Evolutionary conservation across 64 coral and sea anemone species (phyloP).

Genomic region (Porites lutea): DNA sequence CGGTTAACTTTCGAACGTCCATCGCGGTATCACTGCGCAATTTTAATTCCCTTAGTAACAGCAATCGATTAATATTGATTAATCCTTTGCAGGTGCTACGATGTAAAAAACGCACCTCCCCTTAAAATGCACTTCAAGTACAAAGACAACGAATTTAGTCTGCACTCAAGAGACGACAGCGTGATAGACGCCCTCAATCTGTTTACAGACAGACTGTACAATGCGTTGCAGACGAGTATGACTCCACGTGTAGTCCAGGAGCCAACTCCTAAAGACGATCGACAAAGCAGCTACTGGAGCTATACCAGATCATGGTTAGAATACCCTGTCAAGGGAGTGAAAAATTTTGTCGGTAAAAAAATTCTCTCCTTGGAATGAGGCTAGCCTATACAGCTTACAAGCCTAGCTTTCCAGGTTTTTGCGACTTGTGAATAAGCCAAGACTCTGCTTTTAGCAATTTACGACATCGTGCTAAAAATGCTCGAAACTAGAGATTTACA

Average conservation of each 20-base stretch:
- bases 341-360: background rate
- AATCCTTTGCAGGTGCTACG: background rate
- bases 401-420: too few relatives aligned
- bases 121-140: constrained; percentile 30
- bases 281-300: background rate
- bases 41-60: too few relatives aligned
- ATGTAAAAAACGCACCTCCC: background rate
- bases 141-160: background rate
- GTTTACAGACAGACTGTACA: background rate
- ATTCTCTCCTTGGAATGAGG: too few relatives aligned
- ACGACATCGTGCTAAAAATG: too few relatives aligned
- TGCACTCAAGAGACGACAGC: constrained; percentile 8
- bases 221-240: background rate
- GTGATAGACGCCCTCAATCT: background rate
- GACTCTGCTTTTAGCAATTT: too few relatives aligned
- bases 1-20: too few relatives aligned
- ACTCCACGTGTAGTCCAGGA: background rate
- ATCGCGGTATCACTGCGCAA: too few relatives aligned
- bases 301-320: background rate
- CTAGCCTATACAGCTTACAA: too few relatives aligned
- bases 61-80: background rate
- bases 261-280: background rate
- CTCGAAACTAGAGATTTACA: too few relatives aligned
- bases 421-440: too few relatives aligned
- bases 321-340: background rate